Conservation (phyloP, 64 coral and sea anemone species). For the Trachythela sp. region DNA sequence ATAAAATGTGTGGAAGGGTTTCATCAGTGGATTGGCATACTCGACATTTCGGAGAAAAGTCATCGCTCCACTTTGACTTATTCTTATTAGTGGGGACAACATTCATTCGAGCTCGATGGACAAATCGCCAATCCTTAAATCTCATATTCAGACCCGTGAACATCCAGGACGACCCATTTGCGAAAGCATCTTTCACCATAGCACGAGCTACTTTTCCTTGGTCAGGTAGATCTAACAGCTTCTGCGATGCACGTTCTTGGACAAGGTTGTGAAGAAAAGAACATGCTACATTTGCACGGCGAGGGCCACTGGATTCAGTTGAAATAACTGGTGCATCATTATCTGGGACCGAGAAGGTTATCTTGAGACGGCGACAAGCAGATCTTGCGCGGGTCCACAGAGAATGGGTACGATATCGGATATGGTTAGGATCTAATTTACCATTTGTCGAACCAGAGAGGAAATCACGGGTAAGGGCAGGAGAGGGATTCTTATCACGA, state of each 20-base stretch:
- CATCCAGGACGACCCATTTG: neutral
- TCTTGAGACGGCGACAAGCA: no score
- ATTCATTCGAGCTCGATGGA: neutral
- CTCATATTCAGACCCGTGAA: neutral
- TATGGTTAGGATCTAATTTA: no score
- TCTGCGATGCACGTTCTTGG: neutral
- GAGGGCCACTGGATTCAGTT: no score
- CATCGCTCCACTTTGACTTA: no score
- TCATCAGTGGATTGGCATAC: no score
- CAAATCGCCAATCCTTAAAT: neutral
- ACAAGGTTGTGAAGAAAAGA: neutral
- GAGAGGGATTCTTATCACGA: no score
- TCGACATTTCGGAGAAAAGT: neutral
- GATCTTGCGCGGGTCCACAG: no score
- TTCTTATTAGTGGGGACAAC: neutral
- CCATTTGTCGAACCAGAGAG: no score
- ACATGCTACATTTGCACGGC: neutral
- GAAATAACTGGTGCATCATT: no score
- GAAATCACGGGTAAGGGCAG: no score
- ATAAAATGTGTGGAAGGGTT: neutral
- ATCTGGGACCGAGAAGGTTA: no score
- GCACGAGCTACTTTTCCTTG: slow-evolving; percentile 3
- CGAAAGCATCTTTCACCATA: neutral
- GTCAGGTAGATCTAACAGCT: neutral
- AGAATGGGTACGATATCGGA: no score